phyloP scores from a whole-genome alignment of 2,113 vertebrate genomes.

The Tragelaphus imberbis region DNA sequence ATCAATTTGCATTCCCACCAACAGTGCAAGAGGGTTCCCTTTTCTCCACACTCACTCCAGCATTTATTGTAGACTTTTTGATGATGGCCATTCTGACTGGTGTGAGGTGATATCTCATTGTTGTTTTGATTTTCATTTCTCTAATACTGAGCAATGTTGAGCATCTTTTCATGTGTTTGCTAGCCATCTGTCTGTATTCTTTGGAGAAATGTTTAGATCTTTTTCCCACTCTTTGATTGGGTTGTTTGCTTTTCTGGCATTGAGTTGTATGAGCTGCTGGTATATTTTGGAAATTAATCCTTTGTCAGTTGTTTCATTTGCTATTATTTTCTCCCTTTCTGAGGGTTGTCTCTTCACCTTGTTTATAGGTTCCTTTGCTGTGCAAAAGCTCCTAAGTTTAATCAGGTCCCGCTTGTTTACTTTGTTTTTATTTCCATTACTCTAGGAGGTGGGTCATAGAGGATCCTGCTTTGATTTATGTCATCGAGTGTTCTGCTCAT shows the following conservation, averaged over 20 bases:
- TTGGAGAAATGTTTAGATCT: not conserved
- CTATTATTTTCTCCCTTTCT: not conserved
- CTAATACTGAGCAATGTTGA: not conserved
- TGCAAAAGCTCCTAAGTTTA: not conserved
- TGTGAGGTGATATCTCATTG: not conserved
- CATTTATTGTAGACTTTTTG: not conserved
- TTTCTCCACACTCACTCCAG: not conserved
- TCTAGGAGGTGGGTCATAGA: not conserved
- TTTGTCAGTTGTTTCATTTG: not conserved
- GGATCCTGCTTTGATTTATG: not conserved
- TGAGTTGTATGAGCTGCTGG: not conserved
- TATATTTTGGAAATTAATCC: not conserved
- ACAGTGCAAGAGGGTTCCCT: not conserved
- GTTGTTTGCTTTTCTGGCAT: not conserved
- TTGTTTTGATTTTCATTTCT: not conserved
- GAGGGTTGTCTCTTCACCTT: not conserved
- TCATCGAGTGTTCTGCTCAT: not conserved
- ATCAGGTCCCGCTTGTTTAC: not conserved
- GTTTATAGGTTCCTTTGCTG: not conserved
- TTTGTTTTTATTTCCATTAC: not conserved
- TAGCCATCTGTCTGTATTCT: not conserved
- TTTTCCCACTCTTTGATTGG: not conserved
- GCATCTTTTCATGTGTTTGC: not conserved
- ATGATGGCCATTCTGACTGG: not conserved
- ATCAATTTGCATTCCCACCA: not conserved